These are phyloP conservation scores for Apotomis turbidana DNA, from an alignment of 2,888 invertebrate species.

Conservation along the genomic window DNA sequence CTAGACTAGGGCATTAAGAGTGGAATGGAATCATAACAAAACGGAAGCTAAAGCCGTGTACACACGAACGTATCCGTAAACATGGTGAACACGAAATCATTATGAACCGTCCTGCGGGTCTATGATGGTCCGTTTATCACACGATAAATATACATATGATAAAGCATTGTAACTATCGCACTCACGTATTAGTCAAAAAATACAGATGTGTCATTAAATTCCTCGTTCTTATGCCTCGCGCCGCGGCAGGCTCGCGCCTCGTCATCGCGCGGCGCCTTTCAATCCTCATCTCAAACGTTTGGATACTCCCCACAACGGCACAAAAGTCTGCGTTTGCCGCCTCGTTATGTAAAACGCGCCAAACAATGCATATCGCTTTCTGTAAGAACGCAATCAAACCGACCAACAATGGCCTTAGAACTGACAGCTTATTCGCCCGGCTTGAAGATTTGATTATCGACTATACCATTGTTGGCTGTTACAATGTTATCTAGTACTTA, in stretches of 20 bases:
- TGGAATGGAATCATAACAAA: no score
- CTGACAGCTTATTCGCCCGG: conserved; percentile 53
- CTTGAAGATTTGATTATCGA: conserved; percentile 43
- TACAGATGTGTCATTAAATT: background rate
- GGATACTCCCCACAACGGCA: conserved; percentile 73
- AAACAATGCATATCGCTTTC: conserved; percentile 82
- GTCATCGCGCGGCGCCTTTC: conserved; percentile 82
- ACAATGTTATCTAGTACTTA: conserved; percentile 36
- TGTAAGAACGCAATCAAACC: conserved; percentile 77
- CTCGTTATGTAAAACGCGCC: conserved; percentile 80
- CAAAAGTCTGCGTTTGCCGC: conserved; percentile 76
- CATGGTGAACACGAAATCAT: no score
- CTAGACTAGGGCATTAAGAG: no score
- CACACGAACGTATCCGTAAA: no score
- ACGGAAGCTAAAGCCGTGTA: no score
- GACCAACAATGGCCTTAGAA: conserved; percentile 75
- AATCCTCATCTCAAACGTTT: conserved; percentile 76
- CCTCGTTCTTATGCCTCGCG: conserved; percentile 47
- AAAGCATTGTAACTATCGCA: no score
- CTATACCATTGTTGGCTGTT: conserved; percentile 23
- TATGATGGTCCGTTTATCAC: no score
- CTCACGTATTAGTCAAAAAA: no score
- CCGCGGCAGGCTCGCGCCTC: conserved; percentile 64
- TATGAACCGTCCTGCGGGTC: no score
- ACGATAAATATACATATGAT: no score